A percentile compares a stretch with the other conserved stretches of the same genome.
Conservation (phyloP, 2,888 invertebrate genomes). For the Amphipoea lucens region DNA sequence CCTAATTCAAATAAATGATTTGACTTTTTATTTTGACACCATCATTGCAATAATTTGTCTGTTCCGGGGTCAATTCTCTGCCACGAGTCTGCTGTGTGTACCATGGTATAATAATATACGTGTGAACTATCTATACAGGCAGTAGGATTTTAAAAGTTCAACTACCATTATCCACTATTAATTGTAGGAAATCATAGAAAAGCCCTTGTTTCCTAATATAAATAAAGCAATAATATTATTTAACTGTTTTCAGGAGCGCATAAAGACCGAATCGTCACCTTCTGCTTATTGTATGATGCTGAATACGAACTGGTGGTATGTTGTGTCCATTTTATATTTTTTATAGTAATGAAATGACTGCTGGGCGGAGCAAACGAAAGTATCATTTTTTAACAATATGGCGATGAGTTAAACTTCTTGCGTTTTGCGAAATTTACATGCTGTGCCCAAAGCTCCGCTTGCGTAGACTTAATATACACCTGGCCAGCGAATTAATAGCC, state of each 20-base stretch:
- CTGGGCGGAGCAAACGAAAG: conserved; percentile 9
- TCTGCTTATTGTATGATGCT: conserved; percentile 98
- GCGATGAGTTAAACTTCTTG: background rate
- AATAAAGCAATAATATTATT: background rate
- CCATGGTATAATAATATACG: background rate
- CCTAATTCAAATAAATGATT: too few species aligned
- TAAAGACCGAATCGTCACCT: conserved; percentile 95
- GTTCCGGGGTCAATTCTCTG: background rate
- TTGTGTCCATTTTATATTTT: conserved; percentile 23
- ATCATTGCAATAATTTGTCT: background rate
- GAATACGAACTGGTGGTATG: conserved; percentile 95
- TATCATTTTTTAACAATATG: too few species aligned
- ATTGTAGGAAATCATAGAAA: background rate
- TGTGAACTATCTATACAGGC: background rate
- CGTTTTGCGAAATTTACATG: conserved; percentile 23
- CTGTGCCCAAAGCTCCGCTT: conserved; percentile 6
- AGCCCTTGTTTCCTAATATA: background rate
- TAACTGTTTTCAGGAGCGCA: conserved; percentile 94
- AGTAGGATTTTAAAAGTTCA: background rate
- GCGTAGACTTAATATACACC: background rate
- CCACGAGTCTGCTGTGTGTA: background rate
- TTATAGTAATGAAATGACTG: background rate
- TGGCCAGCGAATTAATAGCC: background rate
- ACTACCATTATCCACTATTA: background rate
- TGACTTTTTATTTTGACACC: too few species aligned